Conservation (phyloP, 2,113 vertebrate species). For the Corydoras sp. region DNA sequence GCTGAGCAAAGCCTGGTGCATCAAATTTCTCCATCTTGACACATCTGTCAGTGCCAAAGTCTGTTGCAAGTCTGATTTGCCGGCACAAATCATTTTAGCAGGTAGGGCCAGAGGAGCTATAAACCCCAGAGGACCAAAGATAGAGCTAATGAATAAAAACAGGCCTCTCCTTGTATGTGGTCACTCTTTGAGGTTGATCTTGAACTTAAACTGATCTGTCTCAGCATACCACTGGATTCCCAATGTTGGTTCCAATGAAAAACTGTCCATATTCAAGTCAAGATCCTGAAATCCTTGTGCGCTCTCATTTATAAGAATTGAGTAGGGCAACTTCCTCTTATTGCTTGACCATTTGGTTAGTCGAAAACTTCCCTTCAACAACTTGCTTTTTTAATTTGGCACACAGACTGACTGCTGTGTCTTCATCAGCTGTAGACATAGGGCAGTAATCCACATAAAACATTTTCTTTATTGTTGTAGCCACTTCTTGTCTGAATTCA, state of each 20-base stretch:
- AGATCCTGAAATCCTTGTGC: background rate
- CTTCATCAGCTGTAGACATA: background rate
- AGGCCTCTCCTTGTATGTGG: background rate
- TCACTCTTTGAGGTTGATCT: background rate
- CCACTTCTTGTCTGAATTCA: too few relatives aligned
- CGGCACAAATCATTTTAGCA: slow-evolving; percentile 15
- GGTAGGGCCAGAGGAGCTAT: slow-evolving; percentile 1
- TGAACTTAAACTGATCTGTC: slow-evolving; percentile 13
- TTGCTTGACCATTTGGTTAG: too few relatives aligned
- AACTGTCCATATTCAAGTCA: slow-evolving; percentile 3
- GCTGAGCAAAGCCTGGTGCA: background rate
- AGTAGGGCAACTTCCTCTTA: too few relatives aligned
- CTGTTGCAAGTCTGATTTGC: background rate
- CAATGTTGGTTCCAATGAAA: slow-evolving; percentile 21
- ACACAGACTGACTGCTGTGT: background rate
- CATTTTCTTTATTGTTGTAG: background rate
- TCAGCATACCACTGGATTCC: slow-evolving; percentile 32
- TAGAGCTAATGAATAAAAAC: slow-evolving; percentile 25
- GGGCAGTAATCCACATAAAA: slow-evolving; percentile 33
- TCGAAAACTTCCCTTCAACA: background rate
- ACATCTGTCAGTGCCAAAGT: too few relatives aligned
- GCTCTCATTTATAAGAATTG: too few relatives aligned
- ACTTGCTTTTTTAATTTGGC: background rate
- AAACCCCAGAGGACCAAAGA: slow-evolving; percentile 22
- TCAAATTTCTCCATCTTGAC: too few relatives aligned